Base-by-base conservation (phyloP, 2,888 invertebrate species). In the Nemotelus nigrinus region DNA sequence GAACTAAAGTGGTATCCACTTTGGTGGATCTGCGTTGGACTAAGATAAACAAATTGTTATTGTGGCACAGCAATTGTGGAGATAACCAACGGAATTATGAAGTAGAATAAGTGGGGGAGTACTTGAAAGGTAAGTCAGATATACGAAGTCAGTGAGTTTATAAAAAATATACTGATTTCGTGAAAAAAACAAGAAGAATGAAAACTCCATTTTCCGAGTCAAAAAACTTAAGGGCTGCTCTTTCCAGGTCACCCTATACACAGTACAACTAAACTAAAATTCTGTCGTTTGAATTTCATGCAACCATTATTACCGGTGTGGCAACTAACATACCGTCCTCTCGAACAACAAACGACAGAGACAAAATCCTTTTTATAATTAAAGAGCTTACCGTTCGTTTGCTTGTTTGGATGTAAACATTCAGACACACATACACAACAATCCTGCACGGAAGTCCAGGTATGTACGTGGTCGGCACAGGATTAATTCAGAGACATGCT, bases 401-500 rank as follows among this genome's bases (percentile, higher is more conserved):
- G 5, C 41, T 58, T 25, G 58, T 58, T 58, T n/a, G 5, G 43
- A 25, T 25, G 25, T 25, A 25, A 25, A 25, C 25, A 25, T 25
- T 25, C 25, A 25, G 25, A 25, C 0, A 25, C 25, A 25, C 25
- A 25, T 25, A 25, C 25, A 25, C 25, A 25, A 25, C 25, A 25
- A 25, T 25, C 25, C 25, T 43, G 41, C 41, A 39, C 25, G 43
- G 41, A 4, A 63, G 63, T 41, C 43, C 25, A 43, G 5, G 25
- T 5, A 7, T 63, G 1, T 63, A 63, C 41, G 41, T 63, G 5
- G 41, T 63, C 43, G 39, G 63, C 43, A 7, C 43, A 25, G 47
- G 57, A 58, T 72, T 72, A 72, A 72, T 72, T 72, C 72, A 25
- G 47, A 72, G 58, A 58, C 72, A 72, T 58, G 72, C 58, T 72